Percentiles rank a stretch among this genome's conserved stretches.
Conservation (phyloP, 1,140 invertebrate species). For the Ditylenchus dipsaci region DNA sequence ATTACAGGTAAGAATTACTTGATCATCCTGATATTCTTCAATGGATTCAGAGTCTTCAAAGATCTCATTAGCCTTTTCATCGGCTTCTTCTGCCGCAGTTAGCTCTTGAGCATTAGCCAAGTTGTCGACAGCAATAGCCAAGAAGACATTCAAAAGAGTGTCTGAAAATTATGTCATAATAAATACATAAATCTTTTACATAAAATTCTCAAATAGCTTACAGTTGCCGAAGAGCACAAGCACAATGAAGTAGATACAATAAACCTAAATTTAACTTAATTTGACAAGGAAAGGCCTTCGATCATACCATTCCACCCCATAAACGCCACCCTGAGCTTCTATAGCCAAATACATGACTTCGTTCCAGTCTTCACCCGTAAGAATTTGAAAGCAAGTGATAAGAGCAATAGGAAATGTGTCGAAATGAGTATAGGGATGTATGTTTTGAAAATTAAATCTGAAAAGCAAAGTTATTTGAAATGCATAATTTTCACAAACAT, state of each 20-base stretch:
- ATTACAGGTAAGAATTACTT: too few relatives aligned
- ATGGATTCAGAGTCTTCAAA: slow-evolving; percentile 51
- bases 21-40: slow-evolving; percentile 24
- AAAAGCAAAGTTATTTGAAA: slow-evolving; percentile 38
- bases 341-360: slow-evolving; percentile 99
- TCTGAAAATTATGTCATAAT: slow-evolving; percentile 61
- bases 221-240: slow-evolving; percentile 98
- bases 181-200: neutral
- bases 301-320: slow-evolving; percentile 75
- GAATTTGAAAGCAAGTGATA: slow-evolving; percentile 98
- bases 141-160: slow-evolving; percentile 98
- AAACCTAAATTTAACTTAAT: slow-evolving; percentile 62
- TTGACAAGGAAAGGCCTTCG: neutral
- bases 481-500: slow-evolving; percentile 56
- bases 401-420: slow-evolving; percentile 98
- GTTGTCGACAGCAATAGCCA: slow-evolving; percentile 99
- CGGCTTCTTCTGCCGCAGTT: slow-evolving; percentile 97
- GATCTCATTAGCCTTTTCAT: slow-evolving; percentile 57
- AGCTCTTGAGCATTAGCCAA: slow-evolving; percentile 97
- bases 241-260: slow-evolving; percentile 97
- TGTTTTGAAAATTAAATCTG: slow-evolving; percentile 83
- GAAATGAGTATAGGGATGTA: slow-evolving; percentile 91
- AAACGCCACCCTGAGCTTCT: slow-evolving; percentile 75
- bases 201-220: slow-evolving; percentile 52
- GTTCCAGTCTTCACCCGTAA: slow-evolving; percentile 99